Conservation (phyloP, 2,797 vertebrate species). For the Pseudomugil tenellus region DNA sequence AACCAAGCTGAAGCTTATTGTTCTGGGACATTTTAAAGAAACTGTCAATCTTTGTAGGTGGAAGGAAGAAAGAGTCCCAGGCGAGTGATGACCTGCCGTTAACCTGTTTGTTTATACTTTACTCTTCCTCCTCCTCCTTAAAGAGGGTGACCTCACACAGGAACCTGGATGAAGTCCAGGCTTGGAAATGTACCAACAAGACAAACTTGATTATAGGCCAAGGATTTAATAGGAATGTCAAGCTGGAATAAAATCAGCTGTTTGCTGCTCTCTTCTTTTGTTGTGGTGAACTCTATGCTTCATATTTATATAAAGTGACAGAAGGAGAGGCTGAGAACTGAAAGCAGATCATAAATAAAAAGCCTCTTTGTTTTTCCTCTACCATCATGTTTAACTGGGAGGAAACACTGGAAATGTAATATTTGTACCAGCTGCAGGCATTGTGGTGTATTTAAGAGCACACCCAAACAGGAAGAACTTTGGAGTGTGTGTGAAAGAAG, state of each 20-base stretch:
- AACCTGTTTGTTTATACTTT: not conserved
- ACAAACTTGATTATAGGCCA: not conserved
- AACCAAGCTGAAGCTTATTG: conserved; percentile 2
- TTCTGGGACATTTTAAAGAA: not conserved
- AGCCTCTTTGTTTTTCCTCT: not conserved
- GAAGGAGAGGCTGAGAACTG: not conserved
- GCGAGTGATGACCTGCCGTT: not conserved
- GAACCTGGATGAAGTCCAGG: conserved; percentile 12
- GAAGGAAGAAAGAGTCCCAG: not conserved
- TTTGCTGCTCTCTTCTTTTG: too few species aligned
- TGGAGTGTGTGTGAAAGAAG: not conserved
- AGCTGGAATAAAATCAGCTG: not conserved
- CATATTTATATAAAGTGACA: too few species aligned
- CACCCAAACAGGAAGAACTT: conserved; percentile 8
- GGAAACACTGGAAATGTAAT: conserved; percentile 10
- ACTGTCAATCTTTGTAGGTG: not conserved
- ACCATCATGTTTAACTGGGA: not conserved
- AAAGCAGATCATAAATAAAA: too few species aligned
- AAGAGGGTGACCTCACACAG: not conserved
- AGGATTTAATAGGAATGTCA: conserved; percentile 6
- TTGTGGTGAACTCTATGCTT: too few species aligned
- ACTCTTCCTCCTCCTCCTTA: not conserved
- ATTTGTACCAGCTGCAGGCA: conserved; percentile 15
- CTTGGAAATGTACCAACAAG: not conserved
- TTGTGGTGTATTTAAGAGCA: conserved; percentile 7